Conservation (phyloP, 2,888 invertebrate species). For the Leptopilina drosophilae region DNA sequence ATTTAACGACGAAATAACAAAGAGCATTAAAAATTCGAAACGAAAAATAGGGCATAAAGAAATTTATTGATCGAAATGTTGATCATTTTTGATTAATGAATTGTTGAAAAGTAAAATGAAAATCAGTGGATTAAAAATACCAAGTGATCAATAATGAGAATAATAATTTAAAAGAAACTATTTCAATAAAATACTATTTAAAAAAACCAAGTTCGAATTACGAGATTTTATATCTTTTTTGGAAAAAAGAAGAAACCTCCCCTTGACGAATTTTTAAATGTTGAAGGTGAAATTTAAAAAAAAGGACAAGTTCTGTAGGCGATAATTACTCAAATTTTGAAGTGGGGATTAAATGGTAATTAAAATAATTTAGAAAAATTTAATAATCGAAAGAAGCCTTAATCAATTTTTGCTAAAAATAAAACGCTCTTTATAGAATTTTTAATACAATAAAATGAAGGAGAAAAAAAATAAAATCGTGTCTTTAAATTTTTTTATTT, state of each 20-base stretch:
- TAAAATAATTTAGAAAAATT: background rate
- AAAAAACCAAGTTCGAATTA: background rate
- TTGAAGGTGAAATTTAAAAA: background rate
- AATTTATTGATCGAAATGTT: no score
- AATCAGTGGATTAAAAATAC: no score
- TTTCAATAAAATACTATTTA: background rate
- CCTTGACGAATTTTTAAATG: no score
- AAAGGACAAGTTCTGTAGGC: background rate
- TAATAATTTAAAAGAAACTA: background rate
- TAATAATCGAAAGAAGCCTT: background rate
- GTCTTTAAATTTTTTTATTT: slow-evolving; percentile 16
- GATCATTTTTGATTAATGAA: no score
- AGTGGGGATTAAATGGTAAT: background rate
- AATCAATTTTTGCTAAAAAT: background rate
- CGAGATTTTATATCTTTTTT: background rate
- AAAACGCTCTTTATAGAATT: background rate
- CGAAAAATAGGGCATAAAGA: no score
- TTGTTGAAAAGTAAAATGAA: no score
- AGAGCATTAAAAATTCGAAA: no score
- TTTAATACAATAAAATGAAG: background rate
- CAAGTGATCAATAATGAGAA: no score
- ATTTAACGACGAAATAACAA: no score
- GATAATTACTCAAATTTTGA: background rate
- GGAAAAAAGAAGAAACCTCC: no score
- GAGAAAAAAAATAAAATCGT: background rate